phyloP scores from a whole-genome alignment of 2,797 vertebrate genomes.

The Macropodus opercularis region DNA sequence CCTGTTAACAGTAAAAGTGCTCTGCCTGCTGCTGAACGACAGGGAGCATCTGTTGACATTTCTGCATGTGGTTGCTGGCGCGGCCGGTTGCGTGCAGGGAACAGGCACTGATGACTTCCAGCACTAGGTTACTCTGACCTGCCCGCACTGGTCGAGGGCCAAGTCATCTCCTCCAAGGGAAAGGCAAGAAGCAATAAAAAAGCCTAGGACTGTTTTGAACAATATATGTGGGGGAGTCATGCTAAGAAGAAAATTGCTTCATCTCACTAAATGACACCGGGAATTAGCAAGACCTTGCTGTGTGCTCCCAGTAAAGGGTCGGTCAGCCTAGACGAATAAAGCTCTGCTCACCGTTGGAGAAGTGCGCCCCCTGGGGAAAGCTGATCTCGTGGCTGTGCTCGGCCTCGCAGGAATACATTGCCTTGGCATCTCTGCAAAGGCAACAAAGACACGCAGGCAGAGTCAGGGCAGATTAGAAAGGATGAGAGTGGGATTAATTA shows the following conservation, averaged over 20 bases:
- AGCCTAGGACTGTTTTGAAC: slow-evolving; percentile 28
- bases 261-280: slow-evolving; percentile 22
- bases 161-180: slow-evolving; percentile 51
- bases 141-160: slow-evolving; percentile 56
- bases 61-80: slow-evolving; percentile 52
- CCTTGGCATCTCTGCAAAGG: slow-evolving; percentile 89
- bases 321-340: no score
- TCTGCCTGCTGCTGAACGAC: slow-evolving; percentile 39
- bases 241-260: slow-evolving; percentile 13
- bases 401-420: slow-evolving; percentile 94
- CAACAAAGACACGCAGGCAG: slow-evolving; percentile 13
- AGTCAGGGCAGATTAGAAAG: neutral
- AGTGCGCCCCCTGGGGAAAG: slow-evolving; percentile 94
- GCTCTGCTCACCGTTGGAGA: slow-evolving; percentile 89
- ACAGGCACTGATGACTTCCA: slow-evolving; percentile 69
- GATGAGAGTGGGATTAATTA: neutral
- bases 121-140: slow-evolving; percentile 84
- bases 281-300: slow-evolving; percentile 14
- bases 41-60: slow-evolving; percentile 66
- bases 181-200: slow-evolving; percentile 52
- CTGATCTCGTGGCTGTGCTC: slow-evolving; percentile 96
- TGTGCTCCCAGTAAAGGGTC: slow-evolving; percentile 11
- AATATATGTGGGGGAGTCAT: slow-evolving; percentile 20
- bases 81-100: slow-evolving; percentile 62
- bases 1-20: slow-evolving; percentile 42